Evolutionary conservation across 64 coral and sea anemone genomes (phyloP).

Genomic region (Montipora cactus): DNA sequence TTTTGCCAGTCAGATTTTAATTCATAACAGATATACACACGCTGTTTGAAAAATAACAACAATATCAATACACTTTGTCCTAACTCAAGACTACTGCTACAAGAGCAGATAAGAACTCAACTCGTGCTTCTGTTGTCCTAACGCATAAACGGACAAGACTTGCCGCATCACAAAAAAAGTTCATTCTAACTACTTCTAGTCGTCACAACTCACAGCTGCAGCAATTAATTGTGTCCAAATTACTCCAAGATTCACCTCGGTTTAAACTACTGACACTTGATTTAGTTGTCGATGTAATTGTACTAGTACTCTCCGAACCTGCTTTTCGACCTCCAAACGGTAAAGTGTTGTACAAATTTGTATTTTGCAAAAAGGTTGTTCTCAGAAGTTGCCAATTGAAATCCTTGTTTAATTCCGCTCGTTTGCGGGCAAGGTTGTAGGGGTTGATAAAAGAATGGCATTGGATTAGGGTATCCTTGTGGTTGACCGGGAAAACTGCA

Average conservation of each 20-base stretch:
- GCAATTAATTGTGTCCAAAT: conserved; percentile 25
- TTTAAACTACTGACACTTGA: conserved; percentile 35
- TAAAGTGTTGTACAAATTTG: conserved; percentile 31
- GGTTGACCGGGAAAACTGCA: conserved; percentile 48
- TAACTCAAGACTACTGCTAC: no score
- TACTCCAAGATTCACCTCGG: conserved; percentile 10
- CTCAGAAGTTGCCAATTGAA: conserved; percentile 49
- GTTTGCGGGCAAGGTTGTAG: conserved; percentile 50
- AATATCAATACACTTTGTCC: no score
- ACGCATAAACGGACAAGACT: no score
- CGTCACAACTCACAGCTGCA: neutral
- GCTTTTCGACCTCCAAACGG: neutral
- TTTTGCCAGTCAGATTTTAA: no score
- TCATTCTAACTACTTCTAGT: neutral
- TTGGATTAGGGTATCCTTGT: conserved; percentile 63
- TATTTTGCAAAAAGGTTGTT: conserved; percentile 48
- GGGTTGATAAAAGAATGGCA: conserved; percentile 56
- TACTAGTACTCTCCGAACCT: conserved; percentile 41
- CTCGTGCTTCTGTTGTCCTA: no score
- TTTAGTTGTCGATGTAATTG: conserved; percentile 41
- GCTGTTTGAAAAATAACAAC: no score
- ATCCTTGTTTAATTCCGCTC: conserved; percentile 49
- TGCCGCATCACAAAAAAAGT: no score
- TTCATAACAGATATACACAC: no score
- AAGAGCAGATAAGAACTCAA: no score